Conservation (phyloP, 2,797 vertebrate genomes). For the Vultur gryphus region DNA sequence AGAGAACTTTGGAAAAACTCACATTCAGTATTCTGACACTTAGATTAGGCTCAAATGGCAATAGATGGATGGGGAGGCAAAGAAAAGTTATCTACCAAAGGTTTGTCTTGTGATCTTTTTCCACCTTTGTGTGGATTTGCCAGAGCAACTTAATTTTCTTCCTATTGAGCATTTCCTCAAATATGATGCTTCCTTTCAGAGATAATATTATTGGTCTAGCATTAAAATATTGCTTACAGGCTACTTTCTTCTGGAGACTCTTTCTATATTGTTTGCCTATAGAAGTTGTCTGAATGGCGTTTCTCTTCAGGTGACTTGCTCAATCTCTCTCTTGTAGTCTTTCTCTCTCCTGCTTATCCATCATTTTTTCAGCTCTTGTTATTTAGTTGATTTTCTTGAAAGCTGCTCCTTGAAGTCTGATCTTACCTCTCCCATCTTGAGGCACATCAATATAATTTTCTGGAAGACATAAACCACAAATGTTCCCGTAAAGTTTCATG, state of each 20-base stretch:
- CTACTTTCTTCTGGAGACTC: constrained; percentile 10
- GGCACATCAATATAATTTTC: constrained; percentile 75
- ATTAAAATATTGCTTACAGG: constrained; percentile 74
- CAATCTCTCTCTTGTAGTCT: neutral
- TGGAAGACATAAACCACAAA: constrained; percentile 60
- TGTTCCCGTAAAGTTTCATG: neutral
- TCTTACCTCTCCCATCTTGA: constrained; percentile 73
- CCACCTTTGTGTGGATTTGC: neutral
- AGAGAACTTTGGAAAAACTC: constrained; percentile 56
- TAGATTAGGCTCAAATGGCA: constrained; percentile 59
- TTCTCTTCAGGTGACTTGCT: constrained; percentile 3
- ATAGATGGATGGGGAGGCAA: constrained; percentile 45
- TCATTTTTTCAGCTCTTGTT: neutral
- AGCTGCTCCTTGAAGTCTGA: constrained; percentile 41
- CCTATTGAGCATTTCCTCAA: neutral
- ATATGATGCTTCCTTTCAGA: neutral
- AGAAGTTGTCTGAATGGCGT: neutral
- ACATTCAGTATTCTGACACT: constrained; percentile 56
- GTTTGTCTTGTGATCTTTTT: neutral
- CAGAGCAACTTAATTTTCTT: constrained; percentile 18
- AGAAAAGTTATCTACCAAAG: constrained; percentile 33
- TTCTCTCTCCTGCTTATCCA: neutral
- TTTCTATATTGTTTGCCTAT: neutral
- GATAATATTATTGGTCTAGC: constrained; percentile 23
- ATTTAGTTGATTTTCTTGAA: constrained; percentile 8